Conservation (phyloP, 2,113 vertebrate genomes). For the Dasyornis broadbenti region DNA sequence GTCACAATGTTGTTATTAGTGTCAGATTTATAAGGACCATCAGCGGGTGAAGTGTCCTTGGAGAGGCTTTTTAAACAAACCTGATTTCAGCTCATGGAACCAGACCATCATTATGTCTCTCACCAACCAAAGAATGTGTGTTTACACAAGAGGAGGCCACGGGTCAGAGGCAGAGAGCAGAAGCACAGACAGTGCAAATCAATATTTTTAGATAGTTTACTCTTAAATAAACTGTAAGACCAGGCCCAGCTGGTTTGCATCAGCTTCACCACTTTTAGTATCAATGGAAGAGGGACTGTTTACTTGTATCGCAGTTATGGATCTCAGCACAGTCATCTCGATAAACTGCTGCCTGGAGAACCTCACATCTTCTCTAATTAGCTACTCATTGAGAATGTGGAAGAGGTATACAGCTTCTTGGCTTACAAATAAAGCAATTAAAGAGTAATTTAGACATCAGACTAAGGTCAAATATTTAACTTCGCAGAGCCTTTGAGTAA, state of each 20-base stretch:
- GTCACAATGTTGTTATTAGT: neutral
- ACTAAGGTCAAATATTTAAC: neutral
- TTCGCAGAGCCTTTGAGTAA: neutral
- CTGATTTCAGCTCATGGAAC: slow-evolving; percentile 39
- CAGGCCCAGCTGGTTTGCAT: slow-evolving; percentile 29
- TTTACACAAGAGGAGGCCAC: slow-evolving; percentile 55
- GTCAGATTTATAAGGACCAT: slow-evolving; percentile 37
- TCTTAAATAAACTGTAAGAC: slow-evolving; percentile 53
- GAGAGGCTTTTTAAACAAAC: slow-evolving; percentile 59
- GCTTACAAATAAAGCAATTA: neutral
- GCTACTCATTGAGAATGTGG: neutral
- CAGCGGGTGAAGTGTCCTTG: slow-evolving; percentile 19
- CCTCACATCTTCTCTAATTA: neutral
- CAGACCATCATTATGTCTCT: slow-evolving; percentile 44
- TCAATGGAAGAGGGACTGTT: neutral
- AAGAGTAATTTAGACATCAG: neutral
- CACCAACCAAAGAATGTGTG: slow-evolving; percentile 37
- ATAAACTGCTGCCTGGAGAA: neutral
- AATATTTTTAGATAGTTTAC: slow-evolving; percentile 62
- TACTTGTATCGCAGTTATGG: neutral
- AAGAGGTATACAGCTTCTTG: neutral
- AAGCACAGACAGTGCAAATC: slow-evolving; percentile 63
- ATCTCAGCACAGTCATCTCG: neutral
- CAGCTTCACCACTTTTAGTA: neutral
- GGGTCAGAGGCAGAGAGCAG: slow-evolving; percentile 56